Percentiles rank a stretch among this genome's conserved stretches.
phyloP scores from a whole-genome alignment of 92 coral and sea anemone genomes.

The Bergia puertoricense region DNA sequence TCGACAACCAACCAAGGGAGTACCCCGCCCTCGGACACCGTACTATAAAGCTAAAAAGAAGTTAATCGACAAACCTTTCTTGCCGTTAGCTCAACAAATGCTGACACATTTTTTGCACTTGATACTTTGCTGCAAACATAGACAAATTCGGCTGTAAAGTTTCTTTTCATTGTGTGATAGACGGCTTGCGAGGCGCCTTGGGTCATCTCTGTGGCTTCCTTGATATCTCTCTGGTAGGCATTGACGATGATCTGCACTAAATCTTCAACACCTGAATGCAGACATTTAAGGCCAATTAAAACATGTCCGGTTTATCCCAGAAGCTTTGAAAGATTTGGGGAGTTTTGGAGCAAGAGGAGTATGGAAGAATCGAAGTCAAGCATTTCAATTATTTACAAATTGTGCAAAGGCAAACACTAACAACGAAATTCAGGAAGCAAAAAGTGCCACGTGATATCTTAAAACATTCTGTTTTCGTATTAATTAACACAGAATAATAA shows the following conservation, averaged over 20 bases:
- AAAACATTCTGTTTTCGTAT: too few relatives aligned
- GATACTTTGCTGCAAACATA: slow-evolving; percentile 24
- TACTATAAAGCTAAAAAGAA: neutral
- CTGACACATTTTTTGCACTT: slow-evolving; percentile 68
- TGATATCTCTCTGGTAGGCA: slow-evolving; percentile 18
- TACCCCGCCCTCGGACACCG: neutral
- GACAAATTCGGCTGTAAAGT: slow-evolving; percentile 33
- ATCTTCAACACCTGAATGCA: slow-evolving; percentile 48
- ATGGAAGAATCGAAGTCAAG: too few relatives aligned
- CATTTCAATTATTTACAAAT: too few relatives aligned
- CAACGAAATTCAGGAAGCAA: too few relatives aligned
- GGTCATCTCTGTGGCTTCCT: slow-evolving; percentile 5
- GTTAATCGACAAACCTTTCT: slow-evolving; percentile 48
- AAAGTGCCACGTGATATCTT: too few relatives aligned
- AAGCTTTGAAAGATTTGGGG: neutral
- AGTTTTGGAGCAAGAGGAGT: too few relatives aligned
- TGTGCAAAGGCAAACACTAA: too few relatives aligned
- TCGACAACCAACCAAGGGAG: too few relatives aligned
- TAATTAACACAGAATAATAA: too few relatives aligned
- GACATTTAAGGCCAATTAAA: neutral
- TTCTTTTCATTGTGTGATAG: slow-evolving; percentile 47
- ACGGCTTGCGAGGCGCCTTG: slow-evolving; percentile 34
- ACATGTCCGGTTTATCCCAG: neutral
- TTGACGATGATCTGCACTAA: slow-evolving; percentile 28
- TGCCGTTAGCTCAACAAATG: slow-evolving; percentile 49